A percentile compares a stretch with the other conserved stretches of the same genome.
Conservation (phyloP, 1,140 invertebrate genomes). For the Cataglyphis hispanica region DNA sequence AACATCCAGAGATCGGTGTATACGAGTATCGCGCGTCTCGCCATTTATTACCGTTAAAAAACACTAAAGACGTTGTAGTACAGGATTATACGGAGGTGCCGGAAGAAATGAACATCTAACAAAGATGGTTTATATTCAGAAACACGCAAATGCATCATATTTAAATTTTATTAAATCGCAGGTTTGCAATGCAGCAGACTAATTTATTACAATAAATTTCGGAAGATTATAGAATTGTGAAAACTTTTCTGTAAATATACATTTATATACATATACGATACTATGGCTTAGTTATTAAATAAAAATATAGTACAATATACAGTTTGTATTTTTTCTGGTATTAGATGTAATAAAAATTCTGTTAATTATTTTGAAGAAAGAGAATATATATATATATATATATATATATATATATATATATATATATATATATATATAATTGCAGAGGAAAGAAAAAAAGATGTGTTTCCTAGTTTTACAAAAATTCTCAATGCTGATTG, state of each 20-base stretch:
- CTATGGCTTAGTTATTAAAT: constrained; percentile 77
- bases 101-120: not conserved
- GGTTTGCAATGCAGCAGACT: constrained; percentile 60
- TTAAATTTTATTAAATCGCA: constrained; percentile 73
- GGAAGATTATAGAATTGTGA: constrained; percentile 58
- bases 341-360: constrained; percentile 69
- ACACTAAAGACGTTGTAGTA: constrained; percentile 52
- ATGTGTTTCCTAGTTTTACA: constrained; percentile 57
- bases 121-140: not conserved
- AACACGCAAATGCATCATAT: constrained; percentile 19
- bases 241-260: constrained; percentile 71
- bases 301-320: constrained; percentile 80
- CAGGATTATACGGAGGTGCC: constrained; percentile 21
- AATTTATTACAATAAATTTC: constrained; percentile 58
- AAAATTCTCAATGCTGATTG: constrained; percentile 34
- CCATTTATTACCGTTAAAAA: constrained; percentile 72
- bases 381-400: not conserved
- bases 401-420: no score
- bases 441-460: constrained; percentile 13
- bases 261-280: constrained; percentile 75
- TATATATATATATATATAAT: constrained; percentile 15
- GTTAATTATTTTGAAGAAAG: constrained; percentile 64
- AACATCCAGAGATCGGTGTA: constrained; percentile 89
- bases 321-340: constrained; percentile 68
- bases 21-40: constrained; percentile 91